Evolutionary conservation across 2,797 vertebrate genomes (phyloP).

Genomic region (Champsocephalus gunnari): DNA sequence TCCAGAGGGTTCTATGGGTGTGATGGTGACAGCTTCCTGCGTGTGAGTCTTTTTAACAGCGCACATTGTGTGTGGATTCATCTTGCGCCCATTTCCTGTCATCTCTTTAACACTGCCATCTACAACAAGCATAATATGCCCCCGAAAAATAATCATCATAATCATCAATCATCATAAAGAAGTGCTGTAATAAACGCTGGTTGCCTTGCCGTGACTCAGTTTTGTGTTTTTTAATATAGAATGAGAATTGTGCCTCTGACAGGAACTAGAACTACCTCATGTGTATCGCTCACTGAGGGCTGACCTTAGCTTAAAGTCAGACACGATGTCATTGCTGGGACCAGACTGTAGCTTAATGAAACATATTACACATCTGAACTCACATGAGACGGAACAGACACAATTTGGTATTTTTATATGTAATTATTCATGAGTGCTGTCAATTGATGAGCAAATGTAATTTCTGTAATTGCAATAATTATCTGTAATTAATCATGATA

Average conservation of each 20-base stretch:
- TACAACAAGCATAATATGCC: accelerated
- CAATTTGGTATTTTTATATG: too few species aligned
- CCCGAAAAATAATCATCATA: accelerated
- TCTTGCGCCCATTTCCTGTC: not conserved
- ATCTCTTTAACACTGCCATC: not conserved
- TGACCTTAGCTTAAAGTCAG: not conserved
- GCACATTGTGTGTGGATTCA: too few species aligned
- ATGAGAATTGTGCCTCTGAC: not conserved
- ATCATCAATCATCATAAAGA: accelerated
- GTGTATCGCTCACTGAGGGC: not conserved
- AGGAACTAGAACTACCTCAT: not conserved
- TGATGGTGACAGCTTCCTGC: not conserved
- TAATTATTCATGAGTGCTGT: too few species aligned
- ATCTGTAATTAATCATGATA: too few species aligned
- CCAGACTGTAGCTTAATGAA: not conserved
- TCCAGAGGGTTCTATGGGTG: accelerated
- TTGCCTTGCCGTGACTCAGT: not conserved
- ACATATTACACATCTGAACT: not conserved
- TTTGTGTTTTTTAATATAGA: not conserved
- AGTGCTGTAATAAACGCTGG: not conserved
- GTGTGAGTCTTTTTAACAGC: not conserved
- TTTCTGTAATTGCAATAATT: too few species aligned
- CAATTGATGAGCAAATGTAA: too few species aligned
- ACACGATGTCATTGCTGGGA: not conserved
- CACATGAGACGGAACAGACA: not conserved